phyloP scores from a whole-genome alignment of 2,888 invertebrate species.

The Octonoba sinensis region DNA sequence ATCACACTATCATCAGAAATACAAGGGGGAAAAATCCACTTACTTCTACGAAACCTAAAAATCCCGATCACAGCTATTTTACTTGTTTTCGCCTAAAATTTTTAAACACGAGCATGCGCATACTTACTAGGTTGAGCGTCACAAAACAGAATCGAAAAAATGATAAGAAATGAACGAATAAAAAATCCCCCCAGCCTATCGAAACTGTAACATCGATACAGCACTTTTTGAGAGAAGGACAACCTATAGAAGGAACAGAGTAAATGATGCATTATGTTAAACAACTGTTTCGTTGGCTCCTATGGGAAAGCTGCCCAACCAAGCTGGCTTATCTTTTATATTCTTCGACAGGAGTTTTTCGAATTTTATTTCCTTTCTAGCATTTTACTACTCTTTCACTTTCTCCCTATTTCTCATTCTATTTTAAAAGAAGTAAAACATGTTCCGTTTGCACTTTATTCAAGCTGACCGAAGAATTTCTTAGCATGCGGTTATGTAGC shows the following conservation, averaged over 20 bases:
- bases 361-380: conserved; percentile 50
- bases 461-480: conserved; percentile 17
- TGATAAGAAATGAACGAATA: no score
- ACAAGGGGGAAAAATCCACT: no score
- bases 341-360: conserved; percentile 59
- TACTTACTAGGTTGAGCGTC: no score
- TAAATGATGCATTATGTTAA: conserved; percentile 64
- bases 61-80: no score
- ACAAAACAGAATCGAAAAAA: no score
- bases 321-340: conserved; percentile 57
- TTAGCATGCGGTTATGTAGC: conserved; percentile 44
- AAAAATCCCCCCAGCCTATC: no score
- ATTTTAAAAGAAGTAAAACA: conserved; percentile 3
- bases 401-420: neutral
- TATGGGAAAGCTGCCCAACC: conserved; percentile 34
- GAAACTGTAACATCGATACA: no score
- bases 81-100: no score
- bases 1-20: no score
- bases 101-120: no score
- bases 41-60: no score
- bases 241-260: conserved; percentile 26
- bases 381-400: conserved; percentile 51
- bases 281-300: conserved; percentile 53
- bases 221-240: no score
- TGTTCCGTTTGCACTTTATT: conserved; percentile 37